A percentile compares a stretch with the other conserved stretches of the same genome.
Conservation (phyloP, 2,888 invertebrate genomes). For the Ochropleura leucogaster region DNA sequence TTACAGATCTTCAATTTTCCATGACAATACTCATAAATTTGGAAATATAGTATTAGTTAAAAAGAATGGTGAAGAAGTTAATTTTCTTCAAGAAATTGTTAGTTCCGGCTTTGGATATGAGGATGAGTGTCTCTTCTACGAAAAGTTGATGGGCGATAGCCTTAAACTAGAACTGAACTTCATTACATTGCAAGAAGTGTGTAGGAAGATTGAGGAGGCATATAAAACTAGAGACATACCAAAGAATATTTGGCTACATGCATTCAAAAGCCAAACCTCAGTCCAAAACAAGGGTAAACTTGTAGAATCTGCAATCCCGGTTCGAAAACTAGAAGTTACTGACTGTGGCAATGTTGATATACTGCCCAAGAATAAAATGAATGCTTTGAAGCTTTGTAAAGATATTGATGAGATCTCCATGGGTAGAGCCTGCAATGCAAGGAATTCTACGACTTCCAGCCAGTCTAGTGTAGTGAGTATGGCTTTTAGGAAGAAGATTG, state of each 20-base stretch:
- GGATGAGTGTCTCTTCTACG: constrained; percentile 73
- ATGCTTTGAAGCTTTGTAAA: constrained; percentile 77
- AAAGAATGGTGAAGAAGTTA: constrained; percentile 64
- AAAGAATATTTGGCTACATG: constrained; percentile 62
- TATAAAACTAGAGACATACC: constrained; percentile 53
- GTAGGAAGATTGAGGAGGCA: constrained; percentile 70
- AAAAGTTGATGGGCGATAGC: constrained; percentile 69
- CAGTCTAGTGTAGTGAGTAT: neutral
- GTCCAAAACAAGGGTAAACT: constrained; percentile 64
- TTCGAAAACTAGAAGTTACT: constrained; percentile 66
- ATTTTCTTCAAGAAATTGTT: constrained; percentile 68
- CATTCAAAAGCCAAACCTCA: constrained; percentile 71
- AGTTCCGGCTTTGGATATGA: constrained; percentile 71
- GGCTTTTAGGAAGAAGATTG: constrained; percentile 41
- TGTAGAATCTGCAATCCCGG: constrained; percentile 67
- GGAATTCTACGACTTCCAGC: neutral
- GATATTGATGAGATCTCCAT: constrained; percentile 74
- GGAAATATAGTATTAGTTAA: constrained; percentile 78
- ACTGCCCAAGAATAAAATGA: constrained; percentile 71
- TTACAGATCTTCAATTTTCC: constrained; percentile 82
- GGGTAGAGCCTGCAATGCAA: constrained; percentile 68
- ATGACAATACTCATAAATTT: constrained; percentile 81
- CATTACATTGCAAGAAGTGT: constrained; percentile 64
- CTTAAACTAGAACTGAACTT: constrained; percentile 73
- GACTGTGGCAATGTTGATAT: constrained; percentile 48